Evolutionary conservation across 1,140 invertebrate genomes (phyloP), one percentile per base, ranked within the genome.

Genomic region (Diabrotica undecimpunctata): DNA sequence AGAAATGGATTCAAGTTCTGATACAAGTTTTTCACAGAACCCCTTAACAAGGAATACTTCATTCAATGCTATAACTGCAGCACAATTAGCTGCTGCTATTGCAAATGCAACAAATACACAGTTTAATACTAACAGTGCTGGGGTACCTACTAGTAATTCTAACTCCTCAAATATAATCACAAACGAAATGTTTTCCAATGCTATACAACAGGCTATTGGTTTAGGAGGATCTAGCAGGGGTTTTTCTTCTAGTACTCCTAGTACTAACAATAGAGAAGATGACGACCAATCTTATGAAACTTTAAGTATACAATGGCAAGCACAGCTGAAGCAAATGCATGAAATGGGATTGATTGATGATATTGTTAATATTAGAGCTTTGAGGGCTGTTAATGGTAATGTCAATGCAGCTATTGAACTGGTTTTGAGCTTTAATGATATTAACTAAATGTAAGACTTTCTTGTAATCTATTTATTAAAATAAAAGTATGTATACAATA

Each of bases 331-430:
- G 54, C 90, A 94, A 75, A 88, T 97, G 83, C 83, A 90, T 39
- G 87, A 89, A 67, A 92, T 97, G 87, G 95, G 95, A 52, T 89
- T 97, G 73, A 83, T 87, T 3, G 90, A 97, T 79, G 87, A 94
- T 71, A 86, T 89, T 54, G 83, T 90, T 14, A 97, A 97, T 79
- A 79, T 96, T 36, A 88, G 90, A 80, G 94, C 91, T 14, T 79
- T 96, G 37, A 86, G 87, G 67, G 84, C 92, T 12, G 90, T 92
- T 7, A 88, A 88, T 76, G 92, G 93, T 5, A 90, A 95, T 81
- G 88, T 96, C 5, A 92, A 94, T 78, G 91, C 90, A 55, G 94
- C 94, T 10, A 89, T 96, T 50, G 93, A 95, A 76, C 78, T 90
- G 51, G 84, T 93, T 11, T 86, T 93, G 10, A 60, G 41, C n/a